Conservation (phyloP, 2,797 vertebrate genomes). For the Halcyon leucocephala region DNA sequence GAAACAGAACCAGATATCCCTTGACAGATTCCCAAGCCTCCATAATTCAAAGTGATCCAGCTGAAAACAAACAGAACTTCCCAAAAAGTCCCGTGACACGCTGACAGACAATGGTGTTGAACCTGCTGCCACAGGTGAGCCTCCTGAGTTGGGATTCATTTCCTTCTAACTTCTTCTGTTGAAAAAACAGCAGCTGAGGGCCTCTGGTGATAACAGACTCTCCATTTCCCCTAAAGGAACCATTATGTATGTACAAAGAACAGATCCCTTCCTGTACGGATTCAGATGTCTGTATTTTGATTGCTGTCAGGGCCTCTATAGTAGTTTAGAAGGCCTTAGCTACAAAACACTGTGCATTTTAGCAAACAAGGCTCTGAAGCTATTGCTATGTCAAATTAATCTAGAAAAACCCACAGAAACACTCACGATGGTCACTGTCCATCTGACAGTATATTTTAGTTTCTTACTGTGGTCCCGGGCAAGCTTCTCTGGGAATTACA, state of each 20-base stretch:
- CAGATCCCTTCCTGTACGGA: not conserved
- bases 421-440: not conserved
- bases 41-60: not conserved
- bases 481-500: not conserved
- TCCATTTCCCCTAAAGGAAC: not conserved
- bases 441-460: not conserved
- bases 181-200: not conserved
- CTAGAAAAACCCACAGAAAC: not conserved
- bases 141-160: not conserved
- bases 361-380: not conserved
- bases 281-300: not conserved
- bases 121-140: not conserved
- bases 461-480: not conserved
- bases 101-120: not conserved
- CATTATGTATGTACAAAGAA: not conserved
- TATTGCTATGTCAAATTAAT: not conserved
- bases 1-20: not conserved
- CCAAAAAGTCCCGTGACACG: not conserved
- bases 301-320: not conserved
- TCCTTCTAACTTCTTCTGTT: not conserved
- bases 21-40: not conserved
- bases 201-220: not conserved
- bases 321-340: not conserved
- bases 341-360: not conserved
- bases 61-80: not conserved